Evolutionary conservation across 2,888 invertebrate genomes (phyloP), one percentile per base, ranked within the genome.

Genomic region (Plebejus melissa): DNA sequence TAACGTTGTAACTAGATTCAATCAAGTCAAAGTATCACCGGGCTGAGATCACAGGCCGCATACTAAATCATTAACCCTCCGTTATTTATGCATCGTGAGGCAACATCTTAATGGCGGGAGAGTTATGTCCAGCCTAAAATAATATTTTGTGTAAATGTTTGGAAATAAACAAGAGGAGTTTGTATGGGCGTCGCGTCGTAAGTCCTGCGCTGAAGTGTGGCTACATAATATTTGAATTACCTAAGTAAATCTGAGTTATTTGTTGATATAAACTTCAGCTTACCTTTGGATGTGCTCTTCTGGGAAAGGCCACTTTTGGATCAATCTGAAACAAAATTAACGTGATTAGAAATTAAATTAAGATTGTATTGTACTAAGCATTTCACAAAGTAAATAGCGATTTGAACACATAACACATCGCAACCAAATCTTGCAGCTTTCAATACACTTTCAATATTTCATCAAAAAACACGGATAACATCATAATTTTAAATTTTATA

Each of bases 241-340:
- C 87, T 86, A 88, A 88, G 85, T 86, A 87, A 86, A 83, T 79
- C 79, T 78, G 84, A 86, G 83, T 88, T 86, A 85, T 84, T 84
- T 84, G 85, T 86, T 85, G 83, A 86, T 86, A 88, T 88, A 88
- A 87, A 83, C 83, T 83, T 81, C 81, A 80, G 82, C 97, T 97
- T 95, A 98, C 98, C 97, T 98, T 99, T 94, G 98, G 98, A 95
- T 99, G 98, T 95, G 98, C 98, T 96, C 98, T 96, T 95, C 99
- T 97, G 84, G 99, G 99, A 95, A 99, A 99, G 92, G 99, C 99
- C 94, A 99, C 98, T 96, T 99, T 99, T 85, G 99, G 99, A 94
- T 99, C 99, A 95, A 99, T 99, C 99, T 99, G 97, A 80, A 96
- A 90, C 87, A 83, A 94, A 90, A 90, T 65, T 16, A 65, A 5